Evolutionary conservation across 2,888 invertebrate species (phyloP).

Genomic region (Timandra comae): DNA sequence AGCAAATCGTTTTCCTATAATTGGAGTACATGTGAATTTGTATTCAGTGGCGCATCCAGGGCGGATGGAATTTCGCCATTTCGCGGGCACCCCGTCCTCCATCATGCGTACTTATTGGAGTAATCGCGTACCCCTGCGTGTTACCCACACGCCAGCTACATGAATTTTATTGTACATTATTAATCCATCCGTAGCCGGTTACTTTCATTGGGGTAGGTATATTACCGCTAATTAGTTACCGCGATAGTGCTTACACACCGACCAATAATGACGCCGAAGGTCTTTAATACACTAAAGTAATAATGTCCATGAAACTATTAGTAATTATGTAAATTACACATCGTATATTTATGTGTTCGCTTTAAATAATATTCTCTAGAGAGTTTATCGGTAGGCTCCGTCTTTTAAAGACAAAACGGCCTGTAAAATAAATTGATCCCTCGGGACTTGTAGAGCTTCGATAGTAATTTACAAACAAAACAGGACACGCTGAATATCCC

Average conservation of each 20-base stretch:
- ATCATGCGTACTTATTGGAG: slow-evolving; percentile 73
- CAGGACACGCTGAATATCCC: slow-evolving; percentile 19
- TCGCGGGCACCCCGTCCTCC: slow-evolving; percentile 63
- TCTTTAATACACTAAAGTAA: neutral
- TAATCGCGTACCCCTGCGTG: slow-evolving; percentile 60
- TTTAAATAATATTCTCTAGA: slow-evolving; percentile 40
- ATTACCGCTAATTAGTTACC: slow-evolving; percentile 8
- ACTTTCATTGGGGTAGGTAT: slow-evolving; percentile 14
- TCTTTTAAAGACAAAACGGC: slow-evolving; percentile 52
- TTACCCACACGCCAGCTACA: slow-evolving; percentile 35
- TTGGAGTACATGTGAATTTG: slow-evolving; percentile 77
- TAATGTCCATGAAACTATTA: slow-evolving; percentile 1
- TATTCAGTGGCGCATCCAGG: slow-evolving; percentile 74
- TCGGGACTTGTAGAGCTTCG: slow-evolving; percentile 41
- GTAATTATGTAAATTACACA: slow-evolving; percentile 1
- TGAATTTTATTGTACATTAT: slow-evolving; percentile 33
- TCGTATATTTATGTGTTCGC: slow-evolving; percentile 18
- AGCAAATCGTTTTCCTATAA: slow-evolving; percentile 77
- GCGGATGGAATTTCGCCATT: slow-evolving; percentile 70
- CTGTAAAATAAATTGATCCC: slow-evolving; percentile 54
- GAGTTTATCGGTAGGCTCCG: slow-evolving; percentile 44
- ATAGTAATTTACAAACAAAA: slow-evolving; percentile 44
- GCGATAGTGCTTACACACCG: slow-evolving; percentile 1
- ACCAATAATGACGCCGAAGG: slow-evolving; percentile 1
- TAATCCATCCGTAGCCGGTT: slow-evolving; percentile 11